Base-by-base conservation (phyloP, 2,113 vertebrate species). In the Pampusana beccarii region DNA sequence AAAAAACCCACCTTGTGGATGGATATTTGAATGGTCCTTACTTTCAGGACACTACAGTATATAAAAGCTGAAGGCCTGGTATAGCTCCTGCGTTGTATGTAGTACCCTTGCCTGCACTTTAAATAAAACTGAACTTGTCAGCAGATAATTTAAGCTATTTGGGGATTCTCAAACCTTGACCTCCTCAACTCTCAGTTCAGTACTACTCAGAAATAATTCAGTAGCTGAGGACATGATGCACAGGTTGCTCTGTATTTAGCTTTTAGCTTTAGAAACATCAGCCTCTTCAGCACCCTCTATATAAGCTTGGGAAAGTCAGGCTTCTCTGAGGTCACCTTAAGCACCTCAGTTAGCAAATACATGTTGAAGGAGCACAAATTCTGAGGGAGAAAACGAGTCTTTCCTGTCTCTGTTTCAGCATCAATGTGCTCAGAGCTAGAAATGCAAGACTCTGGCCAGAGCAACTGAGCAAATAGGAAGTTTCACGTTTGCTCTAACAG, bases 191-290 rank as follows among this genome's bases (percentile, higher is more conserved):
- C 26, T 78, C 70, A 44, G 38, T 38, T 86, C 88, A 66, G 9
- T 51, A 51, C 26, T 74, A 56, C 21, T 80, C 42, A 93, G 71
- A 96, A 96, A 86, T 62, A 93, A 66, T 92, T 92, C 67, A 71
- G 51, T 73, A 57, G 38, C 21, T 38, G 74, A 88, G 50, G 42
- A 44, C 29, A 72, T n/a, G 42, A 67, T 64, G 40, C 11, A 61
- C 17, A 58, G 54, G 17, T 96, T 88, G 26, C 28, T 69, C 58
- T 31, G 42, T 61, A 44, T 21, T 90, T 77, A 66, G n/a, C 54
- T 73, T 91, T 88, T 69, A 70, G 13, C 19, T 73, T 90, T 57
- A 72, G 77, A 92, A 80, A 42, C 21, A 25, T 50, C 54, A 38
- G 24, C 28, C 17, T 80, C 88, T 77, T 54, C 54, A 80, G 26